Conservation (phyloP, 2,888 invertebrate species). For the Eilema caniola region DNA sequence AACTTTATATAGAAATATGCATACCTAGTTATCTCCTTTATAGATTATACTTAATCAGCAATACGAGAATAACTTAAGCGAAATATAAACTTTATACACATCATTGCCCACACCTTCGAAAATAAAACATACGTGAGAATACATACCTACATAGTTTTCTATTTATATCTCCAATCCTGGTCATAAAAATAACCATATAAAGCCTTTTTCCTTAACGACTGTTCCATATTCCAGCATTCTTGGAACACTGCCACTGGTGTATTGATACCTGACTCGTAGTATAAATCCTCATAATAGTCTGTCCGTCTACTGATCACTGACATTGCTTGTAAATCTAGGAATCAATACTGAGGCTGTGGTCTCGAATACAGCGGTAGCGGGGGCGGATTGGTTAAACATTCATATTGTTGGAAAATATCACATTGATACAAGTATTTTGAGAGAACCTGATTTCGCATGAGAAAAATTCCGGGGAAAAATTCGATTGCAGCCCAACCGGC, state of each 20-base stretch:
- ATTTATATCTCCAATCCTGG: constrained; percentile 8
- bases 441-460: too few species aligned
- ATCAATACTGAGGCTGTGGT: constrained; percentile 11
- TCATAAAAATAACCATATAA: constrained; percentile 8
- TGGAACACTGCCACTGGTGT: constrained; percentile 45
- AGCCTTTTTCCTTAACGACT: constrained; percentile 38
- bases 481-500: too few species aligned
- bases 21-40: too few species aligned
- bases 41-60: too few species aligned
- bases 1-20: too few species aligned
- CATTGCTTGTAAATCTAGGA: constrained; percentile 26
- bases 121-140: not conserved
- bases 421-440: too few species aligned
- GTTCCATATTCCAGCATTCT: constrained; percentile 52
- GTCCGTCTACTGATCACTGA: constrained; percentile 12
- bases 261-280: constrained; percentile 8
- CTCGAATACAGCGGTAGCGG: not conserved
- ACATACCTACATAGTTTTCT: not conserved
- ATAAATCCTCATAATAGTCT: constrained; percentile 22
- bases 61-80: not conserved
- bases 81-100: not conserved
- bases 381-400: not conserved
- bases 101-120: not conserved
- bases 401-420: too few species aligned
- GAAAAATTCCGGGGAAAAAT: too few species aligned